Evolutionary conservation across 1,140 invertebrate genomes (phyloP), one percentile per base, ranked within the genome.

Genomic region (Acyrthosiphon pisum): DNA sequence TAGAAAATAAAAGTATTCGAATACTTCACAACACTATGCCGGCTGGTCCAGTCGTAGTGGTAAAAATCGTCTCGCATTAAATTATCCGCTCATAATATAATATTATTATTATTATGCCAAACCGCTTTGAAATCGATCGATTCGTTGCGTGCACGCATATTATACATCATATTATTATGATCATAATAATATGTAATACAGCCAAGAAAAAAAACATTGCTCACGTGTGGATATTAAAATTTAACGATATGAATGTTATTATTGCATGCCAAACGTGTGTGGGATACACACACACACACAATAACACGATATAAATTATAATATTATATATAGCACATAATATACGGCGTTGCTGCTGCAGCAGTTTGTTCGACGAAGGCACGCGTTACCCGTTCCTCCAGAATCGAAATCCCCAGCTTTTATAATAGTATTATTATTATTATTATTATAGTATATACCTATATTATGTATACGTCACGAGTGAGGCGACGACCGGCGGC

Each of bases 321-420:
- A 83, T 76, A 76, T 23, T 84, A 44, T n/a, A 84, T 4, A 44
- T 11, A 41, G 22, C 20, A 37, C 35, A 30, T 14, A 37, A 30
- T 14, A 37, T 37, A 84, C 22, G 41, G 23, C 81, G 37, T 7
- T 1, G 22, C 2, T 83, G 8, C 35, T 6, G 20, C 22, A 6
- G 50, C 50, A 84, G 44, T 87, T 86, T 30, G 26, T 37, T 86
- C 44, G 26, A 30, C 41, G 48, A 87, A 48, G 22, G 26, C 44
- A 48, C 30, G 44, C 41, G 41, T 48, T 87, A 87, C 44, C 44
- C 26, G 11, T 87, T 87, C 83, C 41, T 8, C 23, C 41, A 37
- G 84, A 48, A 87, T 87, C 44, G 44, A 87, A 46, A 87, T 87
- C 44, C 37, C 37, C 83, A 83, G 76, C 35, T 84, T 44, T 84